phyloP scores from a whole-genome alignment of 1,140 invertebrate genomes.

The Drosophila leontia region DNA sequence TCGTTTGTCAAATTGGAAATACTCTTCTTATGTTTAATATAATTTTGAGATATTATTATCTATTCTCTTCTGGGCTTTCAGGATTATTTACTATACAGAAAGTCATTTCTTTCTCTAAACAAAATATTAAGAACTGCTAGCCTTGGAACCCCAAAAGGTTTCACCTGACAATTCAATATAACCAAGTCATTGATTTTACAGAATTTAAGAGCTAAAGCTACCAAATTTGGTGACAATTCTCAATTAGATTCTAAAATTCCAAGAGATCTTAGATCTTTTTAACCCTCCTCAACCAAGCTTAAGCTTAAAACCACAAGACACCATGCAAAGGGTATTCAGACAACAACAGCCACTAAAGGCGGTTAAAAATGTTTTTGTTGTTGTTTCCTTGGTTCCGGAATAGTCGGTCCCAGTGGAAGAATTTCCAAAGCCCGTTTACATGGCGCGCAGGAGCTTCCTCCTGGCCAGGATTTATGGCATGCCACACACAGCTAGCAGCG shows the following conservation, averaged over 20 bases:
- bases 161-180: not conserved
- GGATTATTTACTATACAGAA: not conserved
- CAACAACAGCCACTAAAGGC: slow-evolving; percentile 42
- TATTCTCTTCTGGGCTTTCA: not conserved
- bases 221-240: not conserved
- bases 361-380: slow-evolving; percentile 52
- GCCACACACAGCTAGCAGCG: slow-evolving; percentile 30
- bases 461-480: slow-evolving; percentile 73
- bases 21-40: not conserved
- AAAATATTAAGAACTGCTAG: not conserved
- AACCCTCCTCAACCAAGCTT: not conserved
- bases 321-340: slow-evolving; percentile 7
- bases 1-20: not conserved
- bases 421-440: slow-evolving; percentile 44
- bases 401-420: slow-evolving; percentile 43
- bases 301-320: no score
- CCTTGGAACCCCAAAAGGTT: not conserved
- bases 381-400: slow-evolving; percentile 78
- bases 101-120: no score
- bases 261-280: not conserved
- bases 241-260: not conserved
- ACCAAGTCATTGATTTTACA: not conserved
- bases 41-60: no score
- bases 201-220: not conserved
- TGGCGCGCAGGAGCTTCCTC: slow-evolving; percentile 49